phyloP scores from a whole-genome alignment of 92 coral and sea anemone genomes.

The Umimayanthus kanabou region DNA sequence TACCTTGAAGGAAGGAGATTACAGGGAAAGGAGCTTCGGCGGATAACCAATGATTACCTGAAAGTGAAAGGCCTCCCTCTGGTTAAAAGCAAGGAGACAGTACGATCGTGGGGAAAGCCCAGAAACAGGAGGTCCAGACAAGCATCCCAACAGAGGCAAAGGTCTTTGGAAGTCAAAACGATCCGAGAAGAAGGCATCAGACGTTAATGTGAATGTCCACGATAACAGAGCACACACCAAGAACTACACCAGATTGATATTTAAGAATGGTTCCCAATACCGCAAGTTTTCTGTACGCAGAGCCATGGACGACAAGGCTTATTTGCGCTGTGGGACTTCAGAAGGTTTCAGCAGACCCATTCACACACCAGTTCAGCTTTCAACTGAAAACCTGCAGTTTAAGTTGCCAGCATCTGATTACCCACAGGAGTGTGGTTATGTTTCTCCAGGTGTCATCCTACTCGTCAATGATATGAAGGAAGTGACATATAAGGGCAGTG shows the following conservation, averaged over 20 bases:
- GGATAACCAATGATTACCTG: no score
- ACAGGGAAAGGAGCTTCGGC: no score
- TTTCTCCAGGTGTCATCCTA: conserved; percentile 54
- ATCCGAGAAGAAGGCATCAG: conserved; percentile 23
- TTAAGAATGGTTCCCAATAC: conserved; percentile 45
- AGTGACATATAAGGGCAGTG: conserved; percentile 25
- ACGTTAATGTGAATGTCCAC: conserved; percentile 14
- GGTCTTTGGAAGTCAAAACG: conserved; percentile 37
- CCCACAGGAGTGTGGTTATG: conserved; percentile 61
- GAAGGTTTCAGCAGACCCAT: conserved; percentile 57
- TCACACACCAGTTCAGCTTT: conserved; percentile 48
- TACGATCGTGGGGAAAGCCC: conserved; percentile 48
- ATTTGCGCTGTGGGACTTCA: conserved; percentile 52
- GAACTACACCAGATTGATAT: conserved; percentile 41
- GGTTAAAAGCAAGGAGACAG: conserved; percentile 43
- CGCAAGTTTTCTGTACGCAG: conserved; percentile 35
- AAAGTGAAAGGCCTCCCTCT: conserved; percentile 44
- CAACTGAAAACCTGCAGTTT: conserved; percentile 46
- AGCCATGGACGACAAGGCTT: conserved; percentile 58
- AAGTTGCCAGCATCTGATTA: conserved; percentile 60
- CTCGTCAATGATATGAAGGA: conserved; percentile 57
- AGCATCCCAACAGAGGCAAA: conserved; percentile 30
- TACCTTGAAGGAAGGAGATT: no score
- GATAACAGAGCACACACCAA: conserved; percentile 45
- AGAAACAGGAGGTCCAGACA: conserved; percentile 40